Conservation (phyloP, 2,888 invertebrate species). For the Nysson spinosus region DNA sequence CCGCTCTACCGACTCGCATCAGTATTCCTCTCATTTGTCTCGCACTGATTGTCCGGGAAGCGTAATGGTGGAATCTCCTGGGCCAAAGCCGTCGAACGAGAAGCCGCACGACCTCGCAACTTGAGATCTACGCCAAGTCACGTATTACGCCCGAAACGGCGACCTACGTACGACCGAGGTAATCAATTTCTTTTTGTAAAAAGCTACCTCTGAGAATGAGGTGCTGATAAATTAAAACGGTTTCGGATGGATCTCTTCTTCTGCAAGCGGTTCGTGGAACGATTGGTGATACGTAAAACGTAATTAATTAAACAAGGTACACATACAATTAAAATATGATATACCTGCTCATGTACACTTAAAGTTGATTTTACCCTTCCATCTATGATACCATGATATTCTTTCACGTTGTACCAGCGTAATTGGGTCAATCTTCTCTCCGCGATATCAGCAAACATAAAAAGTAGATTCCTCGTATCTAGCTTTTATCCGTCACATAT, state of each 20-base stretch:
- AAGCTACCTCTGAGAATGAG: slow-evolving; percentile 47
- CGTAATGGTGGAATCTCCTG: slow-evolving; percentile 70
- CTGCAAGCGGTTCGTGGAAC: too few species aligned
- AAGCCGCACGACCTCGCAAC: slow-evolving; percentile 25
- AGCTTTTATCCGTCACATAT: neutral
- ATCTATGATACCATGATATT: too few species aligned
- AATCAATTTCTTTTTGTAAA: slow-evolving; percentile 61
- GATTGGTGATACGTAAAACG: too few species aligned
- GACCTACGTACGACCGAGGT: slow-evolving; percentile 54
- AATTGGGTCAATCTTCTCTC: too few species aligned
- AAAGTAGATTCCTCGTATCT: neutral
- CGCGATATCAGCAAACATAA: neutral
- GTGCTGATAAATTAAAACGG: slow-evolving; percentile 24
- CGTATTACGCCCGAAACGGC: slow-evolving; percentile 53
- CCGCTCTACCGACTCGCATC: slow-evolving; percentile 54
- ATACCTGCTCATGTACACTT: too few species aligned
- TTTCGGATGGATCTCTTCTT: neutral
- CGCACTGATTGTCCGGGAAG: slow-evolving; percentile 71
- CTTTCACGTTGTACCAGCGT: too few species aligned
- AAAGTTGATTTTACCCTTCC: too few species aligned
- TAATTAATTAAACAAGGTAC: too few species aligned
- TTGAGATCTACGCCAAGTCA: slow-evolving; percentile 58
- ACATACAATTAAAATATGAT: too few species aligned
- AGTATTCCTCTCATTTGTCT: slow-evolving; percentile 74
- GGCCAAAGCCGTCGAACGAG: slow-evolving; percentile 52